Evolutionary conservation across 2,797 vertebrate genomes (phyloP).

Genomic region (Champsocephalus esox): DNA sequence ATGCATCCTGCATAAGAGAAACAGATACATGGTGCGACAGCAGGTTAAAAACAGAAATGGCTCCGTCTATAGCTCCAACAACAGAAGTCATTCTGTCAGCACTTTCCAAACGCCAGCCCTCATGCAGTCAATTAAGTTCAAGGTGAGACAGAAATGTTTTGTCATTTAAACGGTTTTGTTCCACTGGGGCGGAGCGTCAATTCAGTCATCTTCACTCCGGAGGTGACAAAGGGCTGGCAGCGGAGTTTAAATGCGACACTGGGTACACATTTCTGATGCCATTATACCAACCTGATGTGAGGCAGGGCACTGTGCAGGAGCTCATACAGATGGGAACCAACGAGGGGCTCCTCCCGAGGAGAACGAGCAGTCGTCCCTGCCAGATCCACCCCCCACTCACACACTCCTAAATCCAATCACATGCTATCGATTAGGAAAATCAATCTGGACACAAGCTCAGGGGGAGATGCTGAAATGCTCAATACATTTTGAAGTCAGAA

Average conservation of each 20-base stretch:
- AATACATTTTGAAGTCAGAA: slow-evolving; percentile 65
- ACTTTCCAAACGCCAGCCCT: slow-evolving; percentile 74
- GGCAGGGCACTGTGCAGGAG: slow-evolving; percentile 7
- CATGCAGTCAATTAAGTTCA: slow-evolving; percentile 86
- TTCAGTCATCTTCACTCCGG: slow-evolving; percentile 69
- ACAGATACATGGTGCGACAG: slow-evolving; percentile 42
- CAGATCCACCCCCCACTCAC: slow-evolving; percentile 28
- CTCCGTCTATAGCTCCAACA: slow-evolving; percentile 55
- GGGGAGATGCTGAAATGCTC: slow-evolving; percentile 65
- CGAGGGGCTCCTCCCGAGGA: slow-evolving; percentile 15
- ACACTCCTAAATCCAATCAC: slow-evolving; percentile 76
- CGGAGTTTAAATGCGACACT: slow-evolving; percentile 72
- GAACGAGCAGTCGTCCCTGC: slow-evolving; percentile 23
- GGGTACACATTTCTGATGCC: slow-evolving; percentile 47
- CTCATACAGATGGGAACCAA: slow-evolving; percentile 18
- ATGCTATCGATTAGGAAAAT: slow-evolving; percentile 82
- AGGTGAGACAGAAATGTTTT: slow-evolving; percentile 85
- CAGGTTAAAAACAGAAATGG: slow-evolving; percentile 44
- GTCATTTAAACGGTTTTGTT: slow-evolving; percentile 79
- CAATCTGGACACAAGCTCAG: slow-evolving; percentile 74
- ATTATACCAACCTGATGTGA: slow-evolving; percentile 41
- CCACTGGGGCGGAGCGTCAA: slow-evolving; percentile 72
- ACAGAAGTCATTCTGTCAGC: slow-evolving; percentile 75
- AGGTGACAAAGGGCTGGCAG: slow-evolving; percentile 74
- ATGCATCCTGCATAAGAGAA: slow-evolving; percentile 7